phyloP scores from a whole-genome alignment of 2,797 vertebrate genomes.

The Trematomus bernacchii region DNA sequence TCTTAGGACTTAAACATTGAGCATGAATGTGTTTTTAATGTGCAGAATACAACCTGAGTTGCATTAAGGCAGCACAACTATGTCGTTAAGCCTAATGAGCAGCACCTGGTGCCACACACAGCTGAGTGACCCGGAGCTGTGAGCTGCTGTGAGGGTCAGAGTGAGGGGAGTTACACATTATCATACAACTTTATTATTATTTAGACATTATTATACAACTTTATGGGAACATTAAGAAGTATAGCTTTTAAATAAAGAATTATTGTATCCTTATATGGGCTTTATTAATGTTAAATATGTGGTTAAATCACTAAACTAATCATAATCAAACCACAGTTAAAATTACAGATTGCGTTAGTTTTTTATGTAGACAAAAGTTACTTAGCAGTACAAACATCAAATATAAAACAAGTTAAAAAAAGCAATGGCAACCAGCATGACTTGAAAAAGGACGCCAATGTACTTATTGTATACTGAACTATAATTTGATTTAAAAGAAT shows the following conservation, averaged over 20 bases:
- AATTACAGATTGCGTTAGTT: too few species aligned
- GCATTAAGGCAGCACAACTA: constrained; percentile 12
- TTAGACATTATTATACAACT: not conserved
- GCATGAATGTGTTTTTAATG: not conserved
- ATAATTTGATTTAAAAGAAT: not conserved
- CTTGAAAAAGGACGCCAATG: not conserved
- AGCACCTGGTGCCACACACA: constrained; percentile 34
- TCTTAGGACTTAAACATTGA: not conserved
- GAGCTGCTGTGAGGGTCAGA: not conserved
- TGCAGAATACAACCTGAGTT: constrained; percentile 10
- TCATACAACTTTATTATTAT: not conserved
- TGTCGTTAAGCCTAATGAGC: constrained; percentile 41
- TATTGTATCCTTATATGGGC: not conserved
- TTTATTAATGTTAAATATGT: not conserved
- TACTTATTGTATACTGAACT: not conserved
- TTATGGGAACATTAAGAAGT: not conserved
- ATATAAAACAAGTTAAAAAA: not conserved
- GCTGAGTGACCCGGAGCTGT: not conserved
- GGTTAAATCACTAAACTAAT: not conserved
- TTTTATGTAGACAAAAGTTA: too few species aligned
- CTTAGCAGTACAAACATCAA: not conserved
- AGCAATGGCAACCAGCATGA: not conserved
- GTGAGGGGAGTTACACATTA: too few species aligned
- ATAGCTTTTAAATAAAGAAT: not conserved
- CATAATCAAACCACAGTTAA: not conserved